Evolutionary conservation across 2,113 vertebrate species (phyloP).

Genomic region (Dolichallabes microphthalmus): DNA sequence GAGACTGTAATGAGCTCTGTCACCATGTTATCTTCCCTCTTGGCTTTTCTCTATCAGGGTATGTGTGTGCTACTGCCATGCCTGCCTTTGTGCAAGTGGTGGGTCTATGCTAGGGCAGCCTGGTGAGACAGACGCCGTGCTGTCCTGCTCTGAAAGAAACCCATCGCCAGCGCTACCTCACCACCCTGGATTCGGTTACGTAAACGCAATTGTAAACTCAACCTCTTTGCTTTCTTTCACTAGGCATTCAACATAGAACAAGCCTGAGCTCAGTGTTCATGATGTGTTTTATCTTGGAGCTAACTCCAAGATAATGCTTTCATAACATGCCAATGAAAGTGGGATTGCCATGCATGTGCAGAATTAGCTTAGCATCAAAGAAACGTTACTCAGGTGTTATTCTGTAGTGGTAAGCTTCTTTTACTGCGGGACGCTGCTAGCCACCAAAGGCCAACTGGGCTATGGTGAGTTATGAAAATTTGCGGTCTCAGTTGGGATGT

Average conservation of each 20-base stretch:
- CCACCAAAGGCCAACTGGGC: not conserved
- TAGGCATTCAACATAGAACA: not conserved
- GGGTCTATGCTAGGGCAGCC: conserved; percentile 47
- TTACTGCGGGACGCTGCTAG: not conserved
- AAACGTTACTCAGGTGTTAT: not conserved
- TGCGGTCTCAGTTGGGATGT: not conserved
- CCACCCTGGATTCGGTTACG: conserved; percentile 65
- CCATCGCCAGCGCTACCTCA: conserved; percentile 59
- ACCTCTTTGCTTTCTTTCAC: not conserved
- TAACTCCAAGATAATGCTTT: not conserved
- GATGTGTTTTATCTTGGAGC: not conserved
- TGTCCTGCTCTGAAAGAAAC: conserved; percentile 67
- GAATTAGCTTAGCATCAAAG: not conserved
- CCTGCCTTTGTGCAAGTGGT: conserved; percentile 46
- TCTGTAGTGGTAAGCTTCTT: not conserved
- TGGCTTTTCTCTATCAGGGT: conserved; percentile 68
- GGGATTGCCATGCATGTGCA: not conserved
- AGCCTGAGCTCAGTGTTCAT: not conserved
- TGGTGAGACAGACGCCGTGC: conserved; percentile 69
- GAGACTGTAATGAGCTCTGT: conserved; percentile 64
- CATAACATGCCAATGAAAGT: not conserved
- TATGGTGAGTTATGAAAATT: not conserved
- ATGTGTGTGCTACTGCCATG: conserved; percentile 50
- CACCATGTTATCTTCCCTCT: conserved; percentile 66
- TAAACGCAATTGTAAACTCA: conserved; percentile 17